phyloP scores from a whole-genome alignment of 2,113 vertebrate species.

The Chrysochloris asiatica region DNA sequence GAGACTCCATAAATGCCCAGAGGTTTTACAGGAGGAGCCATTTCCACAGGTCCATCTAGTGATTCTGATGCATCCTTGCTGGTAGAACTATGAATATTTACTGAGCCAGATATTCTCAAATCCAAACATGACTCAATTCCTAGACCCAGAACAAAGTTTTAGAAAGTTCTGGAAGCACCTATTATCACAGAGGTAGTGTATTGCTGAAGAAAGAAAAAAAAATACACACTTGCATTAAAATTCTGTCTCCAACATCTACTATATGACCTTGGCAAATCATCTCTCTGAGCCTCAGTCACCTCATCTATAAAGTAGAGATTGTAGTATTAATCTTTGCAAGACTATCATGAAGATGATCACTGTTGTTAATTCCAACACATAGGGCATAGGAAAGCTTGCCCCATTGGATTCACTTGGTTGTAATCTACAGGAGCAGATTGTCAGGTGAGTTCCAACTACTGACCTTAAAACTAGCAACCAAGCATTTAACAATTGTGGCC shows the following conservation, averaged over 20 bases:
- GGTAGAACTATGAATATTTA: background rate
- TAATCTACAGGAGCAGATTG: background rate
- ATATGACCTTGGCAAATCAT: background rate
- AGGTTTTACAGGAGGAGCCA: background rate
- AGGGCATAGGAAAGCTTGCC: background rate
- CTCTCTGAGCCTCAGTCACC: background rate
- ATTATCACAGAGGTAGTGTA: background rate
- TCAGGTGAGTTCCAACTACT: background rate
- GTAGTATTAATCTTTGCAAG: background rate
- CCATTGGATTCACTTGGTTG: background rate
- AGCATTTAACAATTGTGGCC: background rate
- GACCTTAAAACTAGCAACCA: background rate
- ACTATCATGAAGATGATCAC: background rate
- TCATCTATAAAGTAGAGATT: background rate
- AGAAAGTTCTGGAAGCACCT: background rate
- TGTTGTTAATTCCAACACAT: background rate
- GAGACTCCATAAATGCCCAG: background rate
- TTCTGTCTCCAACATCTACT: background rate
- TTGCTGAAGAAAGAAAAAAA: background rate
- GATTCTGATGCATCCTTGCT: background rate
- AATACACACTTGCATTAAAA: background rate
- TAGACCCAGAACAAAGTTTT: background rate
- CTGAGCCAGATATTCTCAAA: background rate
- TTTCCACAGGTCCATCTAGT: background rate
- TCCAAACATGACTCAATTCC: background rate